phyloP scores from a whole-genome alignment of 2,888 invertebrate species.

The Drosophila fungiperda region DNA sequence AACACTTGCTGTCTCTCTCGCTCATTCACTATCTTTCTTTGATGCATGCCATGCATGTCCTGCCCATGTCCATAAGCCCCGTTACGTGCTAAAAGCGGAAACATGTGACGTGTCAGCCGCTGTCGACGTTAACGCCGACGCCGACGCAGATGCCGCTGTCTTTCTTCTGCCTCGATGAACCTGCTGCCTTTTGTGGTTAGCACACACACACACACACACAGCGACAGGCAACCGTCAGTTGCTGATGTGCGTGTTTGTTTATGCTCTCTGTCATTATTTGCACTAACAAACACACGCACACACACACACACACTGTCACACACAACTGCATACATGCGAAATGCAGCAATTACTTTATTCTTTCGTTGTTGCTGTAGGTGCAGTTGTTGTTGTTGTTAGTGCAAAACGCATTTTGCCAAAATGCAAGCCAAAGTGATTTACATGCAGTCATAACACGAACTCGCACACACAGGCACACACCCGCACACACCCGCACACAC shows the following conservation, averaged over 20 bases:
- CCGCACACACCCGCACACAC: conserved; percentile 6
- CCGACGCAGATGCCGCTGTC: not conserved
- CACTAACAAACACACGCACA: conserved; percentile 36
- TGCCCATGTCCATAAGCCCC: conserved; percentile 47
- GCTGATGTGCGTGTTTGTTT: conserved; percentile 78
- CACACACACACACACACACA: conserved; percentile 27
- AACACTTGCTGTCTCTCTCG: conserved; percentile 37
- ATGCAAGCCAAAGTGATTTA: conserved; percentile 79
- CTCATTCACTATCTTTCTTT: not conserved
- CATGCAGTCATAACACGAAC: conserved; percentile 58
- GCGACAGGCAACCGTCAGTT: conserved; percentile 59
- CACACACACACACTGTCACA: conserved; percentile 7
- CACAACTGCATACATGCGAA: conserved; percentile 18
- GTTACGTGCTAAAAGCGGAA: conserved; percentile 75
- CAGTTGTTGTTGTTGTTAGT: conserved; percentile 52
- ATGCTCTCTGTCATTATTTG: conserved; percentile 79
- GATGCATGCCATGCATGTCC: conserved; percentile 30
- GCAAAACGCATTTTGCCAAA: conserved; percentile 81
- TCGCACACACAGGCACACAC: conserved; percentile 7
- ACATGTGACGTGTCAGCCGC: conserved; percentile 70
- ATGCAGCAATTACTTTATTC: conserved; percentile 19
- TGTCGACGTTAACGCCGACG: not conserved
- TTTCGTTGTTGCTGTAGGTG: conserved; percentile 18
- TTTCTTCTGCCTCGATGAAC: conserved; percentile 13
- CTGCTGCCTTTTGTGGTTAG: conserved; percentile 49